Evolutionary conservation across 2,888 invertebrate species (phyloP).

Genomic region (Diploptera punctata): DNA sequence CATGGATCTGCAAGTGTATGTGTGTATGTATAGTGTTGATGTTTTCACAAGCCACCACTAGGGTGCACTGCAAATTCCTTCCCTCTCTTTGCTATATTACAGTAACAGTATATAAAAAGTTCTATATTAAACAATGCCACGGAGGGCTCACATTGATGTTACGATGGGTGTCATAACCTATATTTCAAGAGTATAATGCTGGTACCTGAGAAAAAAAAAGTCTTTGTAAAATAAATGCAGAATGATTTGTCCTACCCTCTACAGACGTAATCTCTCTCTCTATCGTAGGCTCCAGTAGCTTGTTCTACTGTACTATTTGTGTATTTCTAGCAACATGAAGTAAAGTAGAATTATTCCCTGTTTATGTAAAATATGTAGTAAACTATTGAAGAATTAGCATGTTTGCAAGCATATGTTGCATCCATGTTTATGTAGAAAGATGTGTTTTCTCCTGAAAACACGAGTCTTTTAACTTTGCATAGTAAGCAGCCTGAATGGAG

Average conservation of each 20-base stretch:
- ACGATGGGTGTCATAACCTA: neutral
- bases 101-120: conserved; percentile 1
- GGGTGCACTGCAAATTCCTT: neutral
- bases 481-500: conserved; percentile 4
- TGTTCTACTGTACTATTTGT: conserved; percentile 15
- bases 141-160: neutral
- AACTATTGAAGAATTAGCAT: conserved; percentile 1
- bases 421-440: neutral
- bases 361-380: conserved; percentile 20
- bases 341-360: conserved; percentile 24
- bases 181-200: conserved; percentile 26
- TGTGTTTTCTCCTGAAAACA: neutral
- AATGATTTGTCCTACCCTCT: conserved; percentile 6
- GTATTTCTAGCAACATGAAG: conserved; percentile 1
- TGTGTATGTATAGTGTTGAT: conserved; percentile 2
- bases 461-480: neutral
- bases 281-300: conserved; percentile 4
- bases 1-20: conserved; percentile 9
- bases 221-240: conserved; percentile 16
- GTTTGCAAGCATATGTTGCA: conserved; percentile 10
- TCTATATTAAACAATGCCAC: conserved; percentile 6
- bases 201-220: conserved; percentile 29
- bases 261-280: conserved; percentile 1
- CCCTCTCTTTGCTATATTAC: neutral
- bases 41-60: neutral